Conservation (phyloP, 2,888 invertebrate species). For the Druceiella hillmani region DNA sequence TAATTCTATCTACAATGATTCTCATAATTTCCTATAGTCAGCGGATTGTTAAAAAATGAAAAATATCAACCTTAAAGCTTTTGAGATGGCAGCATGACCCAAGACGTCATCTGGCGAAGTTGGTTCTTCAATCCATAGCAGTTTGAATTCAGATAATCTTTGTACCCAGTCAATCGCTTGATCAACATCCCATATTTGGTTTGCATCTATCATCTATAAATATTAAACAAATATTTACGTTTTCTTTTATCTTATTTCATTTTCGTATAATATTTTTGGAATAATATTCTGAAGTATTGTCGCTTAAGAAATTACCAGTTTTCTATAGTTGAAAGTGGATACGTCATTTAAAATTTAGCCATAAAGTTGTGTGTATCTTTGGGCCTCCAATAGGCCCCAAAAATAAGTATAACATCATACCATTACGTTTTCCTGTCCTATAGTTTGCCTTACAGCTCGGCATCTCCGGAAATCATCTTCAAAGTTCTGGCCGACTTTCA, state of each 20-base stretch:
- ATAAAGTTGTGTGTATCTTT: neutral
- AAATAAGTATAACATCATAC: slow-evolving; percentile 35
- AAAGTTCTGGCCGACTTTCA: slow-evolving; percentile 81
- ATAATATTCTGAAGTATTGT: neutral
- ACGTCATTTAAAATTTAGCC: neutral
- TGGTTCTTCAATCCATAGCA: slow-evolving; percentile 90
- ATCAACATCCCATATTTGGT: slow-evolving; percentile 83
- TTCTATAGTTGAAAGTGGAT: neutral
- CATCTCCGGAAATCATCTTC: slow-evolving; percentile 73
- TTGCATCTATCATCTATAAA: slow-evolving; percentile 77
- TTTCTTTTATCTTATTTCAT: neutral
- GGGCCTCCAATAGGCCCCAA: neutral
- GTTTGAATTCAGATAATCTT: slow-evolving; percentile 64
- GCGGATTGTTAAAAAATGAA: too few relatives aligned
- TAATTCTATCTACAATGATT: slow-evolving; percentile 4
- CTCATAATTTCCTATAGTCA: too few relatives aligned
- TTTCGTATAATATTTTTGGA: slow-evolving; percentile 2
- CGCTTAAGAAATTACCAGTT: neutral
- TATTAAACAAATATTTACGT: slow-evolving; percentile 9
- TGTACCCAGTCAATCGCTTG: slow-evolving; percentile 86
- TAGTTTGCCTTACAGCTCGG: slow-evolving; percentile 64
- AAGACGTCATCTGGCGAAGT: slow-evolving; percentile 87
- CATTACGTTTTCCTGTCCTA: slow-evolving; percentile 70
- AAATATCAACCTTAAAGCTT: slow-evolving; percentile 51
- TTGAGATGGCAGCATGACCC: slow-evolving; percentile 77